Percentiles rank a stretch among this genome's conserved stretches.
phyloP scores from a whole-genome alignment of 30 jellyfish, hydroid and myxozoan genomes.

The Aurelia sp. region DNA sequence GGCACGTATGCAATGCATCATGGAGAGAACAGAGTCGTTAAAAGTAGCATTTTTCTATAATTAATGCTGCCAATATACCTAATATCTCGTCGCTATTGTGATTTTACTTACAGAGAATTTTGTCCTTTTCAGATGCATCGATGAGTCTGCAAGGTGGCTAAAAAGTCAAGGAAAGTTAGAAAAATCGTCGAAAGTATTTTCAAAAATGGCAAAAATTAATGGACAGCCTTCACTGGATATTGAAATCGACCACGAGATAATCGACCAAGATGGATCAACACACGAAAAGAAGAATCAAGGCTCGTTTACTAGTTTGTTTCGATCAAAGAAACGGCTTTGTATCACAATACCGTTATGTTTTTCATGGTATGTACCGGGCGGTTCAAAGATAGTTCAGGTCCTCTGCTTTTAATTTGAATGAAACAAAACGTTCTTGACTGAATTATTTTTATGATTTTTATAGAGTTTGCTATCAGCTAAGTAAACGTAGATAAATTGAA shows the following conservation, averaged over 20 bases:
- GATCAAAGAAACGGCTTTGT: slow-evolving; percentile 29
- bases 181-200: slow-evolving; percentile 40
- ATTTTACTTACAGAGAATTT: no score
- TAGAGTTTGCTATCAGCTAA: no score
- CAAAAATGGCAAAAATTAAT: slow-evolving; percentile 51
- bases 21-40: no score
- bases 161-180: slow-evolving; percentile 48
- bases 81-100: no score
- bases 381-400: not conserved
- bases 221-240: slow-evolving; percentile 10
- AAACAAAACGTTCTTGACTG: no score
- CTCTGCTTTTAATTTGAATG: not conserved
- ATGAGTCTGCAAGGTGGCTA: slow-evolving; percentile 89
- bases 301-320: slow-evolving; percentile 17
- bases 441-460: no score
- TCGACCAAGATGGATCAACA: no score
- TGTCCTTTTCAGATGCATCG: slow-evolving; percentile 35
- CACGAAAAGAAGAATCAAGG: slow-evolving; percentile 43
- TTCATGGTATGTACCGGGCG: slow-evolving; percentile 46
- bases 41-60: no score
- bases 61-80: no score
- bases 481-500: no score
- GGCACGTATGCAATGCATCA: no score
- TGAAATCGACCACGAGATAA: slow-evolving; percentile 5
- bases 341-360: slow-evolving; percentile 33